These are phyloP conservation scores for Pedionomus torquatus DNA, from an alignment of 2,113 vertebrate species.

Conservation along the genomic window DNA sequence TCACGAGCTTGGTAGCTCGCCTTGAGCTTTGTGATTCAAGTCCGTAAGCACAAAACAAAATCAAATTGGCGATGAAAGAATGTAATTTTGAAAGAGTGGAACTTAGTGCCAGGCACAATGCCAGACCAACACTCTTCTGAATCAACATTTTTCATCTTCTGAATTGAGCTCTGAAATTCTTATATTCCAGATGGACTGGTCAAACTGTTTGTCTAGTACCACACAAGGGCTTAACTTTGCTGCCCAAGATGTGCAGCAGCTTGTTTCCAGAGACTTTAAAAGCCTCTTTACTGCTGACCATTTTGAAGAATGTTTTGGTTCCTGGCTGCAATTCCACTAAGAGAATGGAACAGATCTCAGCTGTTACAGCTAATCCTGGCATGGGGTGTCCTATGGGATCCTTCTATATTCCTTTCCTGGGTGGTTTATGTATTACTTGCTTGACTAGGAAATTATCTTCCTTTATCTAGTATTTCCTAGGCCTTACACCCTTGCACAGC, in stretches of 20 bases:
- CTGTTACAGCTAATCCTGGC: background rate
- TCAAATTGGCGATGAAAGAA: background rate
- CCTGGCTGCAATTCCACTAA: background rate
- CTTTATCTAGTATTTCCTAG: background rate
- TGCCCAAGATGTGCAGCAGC: background rate
- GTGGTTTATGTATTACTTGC: background rate
- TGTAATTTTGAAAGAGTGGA: background rate
- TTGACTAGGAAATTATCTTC: background rate
- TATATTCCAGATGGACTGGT: background rate
- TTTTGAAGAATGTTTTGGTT: background rate
- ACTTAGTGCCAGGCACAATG: background rate
- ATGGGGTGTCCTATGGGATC: background rate
- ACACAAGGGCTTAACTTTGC: background rate
- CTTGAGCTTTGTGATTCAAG: background rate
- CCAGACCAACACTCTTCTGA: background rate
- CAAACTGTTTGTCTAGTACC: background rate
- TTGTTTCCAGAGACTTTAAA: background rate
- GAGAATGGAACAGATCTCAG: background rate
- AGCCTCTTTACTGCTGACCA: background rate
- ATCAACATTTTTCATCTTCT: background rate
- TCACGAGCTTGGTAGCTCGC: too few species aligned
- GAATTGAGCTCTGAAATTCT: background rate
- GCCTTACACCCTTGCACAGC: background rate
- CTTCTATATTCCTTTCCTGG: background rate
- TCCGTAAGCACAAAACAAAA: background rate